Conservation (phyloP, 1,140 invertebrate genomes). For the Heliconius melpomene region DNA sequence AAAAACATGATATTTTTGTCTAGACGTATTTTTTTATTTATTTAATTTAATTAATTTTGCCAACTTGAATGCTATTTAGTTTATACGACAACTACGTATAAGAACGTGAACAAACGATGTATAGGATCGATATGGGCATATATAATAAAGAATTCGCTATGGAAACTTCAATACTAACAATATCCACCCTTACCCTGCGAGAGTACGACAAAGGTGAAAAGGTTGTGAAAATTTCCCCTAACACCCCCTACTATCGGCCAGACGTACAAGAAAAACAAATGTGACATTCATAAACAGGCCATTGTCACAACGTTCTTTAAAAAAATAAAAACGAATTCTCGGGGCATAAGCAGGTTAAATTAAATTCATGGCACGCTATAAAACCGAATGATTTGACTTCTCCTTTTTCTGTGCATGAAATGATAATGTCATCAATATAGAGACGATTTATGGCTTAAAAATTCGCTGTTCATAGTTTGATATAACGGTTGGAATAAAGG, state of each 20-base stretch:
- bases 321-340: slow-evolving; percentile 11
- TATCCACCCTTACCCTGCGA: neutral
- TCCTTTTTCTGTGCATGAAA: slow-evolving; percentile 20
- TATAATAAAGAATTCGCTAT: neutral
- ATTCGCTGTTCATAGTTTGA: neutral
- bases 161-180: no score
- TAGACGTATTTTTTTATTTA: neutral
- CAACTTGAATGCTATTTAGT: neutral
- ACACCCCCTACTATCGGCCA: neutral
- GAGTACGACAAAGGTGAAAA: neutral
- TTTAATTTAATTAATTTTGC: neutral
- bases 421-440: slow-evolving; percentile 23
- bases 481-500: neutral
- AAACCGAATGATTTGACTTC: slow-evolving; percentile 28
- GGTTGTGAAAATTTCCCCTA: neutral
- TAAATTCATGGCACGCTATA: slow-evolving; percentile 31
- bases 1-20: neutral
- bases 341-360: slow-evolving; percentile 27
- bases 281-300: slow-evolving; percentile 13
- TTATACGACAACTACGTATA: neutral
- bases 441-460: slow-evolving; percentile 8
- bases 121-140: neutral
- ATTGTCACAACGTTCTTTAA: slow-evolving; percentile 1
- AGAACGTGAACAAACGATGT: neutral
- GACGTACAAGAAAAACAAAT: slow-evolving; percentile 19